These are phyloP conservation scores for Apocrypta bakeri DNA, from an alignment of 1,140 invertebrate species.

Conservation along the genomic window DNA sequence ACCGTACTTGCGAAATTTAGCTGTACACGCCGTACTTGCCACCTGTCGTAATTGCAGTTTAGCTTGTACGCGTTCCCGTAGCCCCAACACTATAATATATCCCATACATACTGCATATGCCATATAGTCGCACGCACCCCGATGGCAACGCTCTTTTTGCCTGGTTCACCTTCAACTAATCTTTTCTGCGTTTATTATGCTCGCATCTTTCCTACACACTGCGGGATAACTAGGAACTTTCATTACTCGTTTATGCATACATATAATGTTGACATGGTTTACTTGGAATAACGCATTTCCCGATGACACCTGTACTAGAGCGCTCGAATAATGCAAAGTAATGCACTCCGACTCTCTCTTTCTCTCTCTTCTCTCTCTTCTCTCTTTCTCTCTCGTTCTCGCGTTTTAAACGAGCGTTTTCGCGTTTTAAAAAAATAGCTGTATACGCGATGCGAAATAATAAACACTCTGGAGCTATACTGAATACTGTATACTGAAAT, in stretches of 20 bases:
- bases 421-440: no score
- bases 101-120: neutral
- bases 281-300: neutral
- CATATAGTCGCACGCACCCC: neutral
- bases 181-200: neutral
- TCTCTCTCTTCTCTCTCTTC: no score
- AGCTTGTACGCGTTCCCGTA: conserved; percentile 11
- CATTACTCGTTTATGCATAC: neutral
- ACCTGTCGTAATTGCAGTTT: conserved; percentile 53
- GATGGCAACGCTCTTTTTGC: neutral
- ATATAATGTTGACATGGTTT: neutral
- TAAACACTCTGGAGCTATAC: no score
- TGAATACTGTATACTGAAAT: no score
- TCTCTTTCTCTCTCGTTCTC: no score
- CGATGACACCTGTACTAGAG: neutral
- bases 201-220: neutral
- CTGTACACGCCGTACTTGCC: conserved; percentile 40
- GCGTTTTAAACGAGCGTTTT: no score
- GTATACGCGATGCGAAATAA: neutral
- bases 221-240: neutral
- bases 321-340: neutral
- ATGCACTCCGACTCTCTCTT: no score
- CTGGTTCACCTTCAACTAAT: neutral
- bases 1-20: conserved; percentile 54
- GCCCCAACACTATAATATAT: neutral